These are phyloP conservation scores for Anoncus sp. DNA, from an alignment of 2,888 invertebrate species.

Conservation along the genomic window DNA sequence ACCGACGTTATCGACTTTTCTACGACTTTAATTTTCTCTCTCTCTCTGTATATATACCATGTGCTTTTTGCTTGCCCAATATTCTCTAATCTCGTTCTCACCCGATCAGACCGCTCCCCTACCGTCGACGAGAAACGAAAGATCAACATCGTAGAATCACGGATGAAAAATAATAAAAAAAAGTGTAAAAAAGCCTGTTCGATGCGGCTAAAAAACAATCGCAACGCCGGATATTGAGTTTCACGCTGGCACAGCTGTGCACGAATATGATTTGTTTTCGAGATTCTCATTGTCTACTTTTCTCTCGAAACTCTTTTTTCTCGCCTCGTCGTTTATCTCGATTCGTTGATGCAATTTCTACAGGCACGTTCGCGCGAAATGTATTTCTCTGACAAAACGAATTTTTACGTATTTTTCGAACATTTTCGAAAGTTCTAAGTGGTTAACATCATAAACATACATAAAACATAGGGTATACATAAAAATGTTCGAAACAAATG, in stretches of 20 bases:
- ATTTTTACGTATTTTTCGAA: not conserved
- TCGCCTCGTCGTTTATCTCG: constrained; percentile 6
- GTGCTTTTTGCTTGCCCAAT: constrained; percentile 3
- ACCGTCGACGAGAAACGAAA: constrained; percentile 15
- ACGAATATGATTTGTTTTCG: constrained; percentile 29
- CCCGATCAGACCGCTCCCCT: not conserved
- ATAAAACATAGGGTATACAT: too few species aligned
- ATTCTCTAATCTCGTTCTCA: constrained; percentile 23
- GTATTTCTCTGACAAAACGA: not conserved
- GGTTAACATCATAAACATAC: too few species aligned
- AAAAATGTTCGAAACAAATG: not conserved
- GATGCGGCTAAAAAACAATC: constrained; percentile 16
- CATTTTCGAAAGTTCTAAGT: not conserved
- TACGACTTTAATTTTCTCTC: not conserved
- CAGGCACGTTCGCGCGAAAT: too few species aligned
- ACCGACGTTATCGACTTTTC: not conserved
- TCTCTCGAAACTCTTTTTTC: constrained; percentile 7
- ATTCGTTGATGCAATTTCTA: not conserved
- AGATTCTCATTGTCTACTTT: constrained; percentile 24
- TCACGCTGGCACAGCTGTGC: constrained; percentile 27
- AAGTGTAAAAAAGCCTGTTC: not conserved
- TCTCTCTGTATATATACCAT: not conserved
- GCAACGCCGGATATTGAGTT: constrained; percentile 39
- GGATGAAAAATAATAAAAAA: constrained; percentile 15
- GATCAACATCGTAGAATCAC: constrained; percentile 21